Evolutionary conservation across 2,797 vertebrate genomes (phyloP).

Genomic region (Tinamus major): DNA sequence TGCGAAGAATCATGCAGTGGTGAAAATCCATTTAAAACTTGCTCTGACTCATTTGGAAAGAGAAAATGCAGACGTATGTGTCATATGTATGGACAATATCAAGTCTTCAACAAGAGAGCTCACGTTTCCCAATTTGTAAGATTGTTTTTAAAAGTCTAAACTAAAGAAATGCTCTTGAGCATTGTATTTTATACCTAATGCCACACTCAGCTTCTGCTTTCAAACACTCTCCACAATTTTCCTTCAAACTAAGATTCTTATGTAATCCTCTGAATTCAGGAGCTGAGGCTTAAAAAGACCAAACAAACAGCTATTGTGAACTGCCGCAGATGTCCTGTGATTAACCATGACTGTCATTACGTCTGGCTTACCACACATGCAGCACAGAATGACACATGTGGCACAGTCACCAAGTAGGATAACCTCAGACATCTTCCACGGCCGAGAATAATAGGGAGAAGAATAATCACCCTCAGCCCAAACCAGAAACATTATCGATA

Average conservation of each 20-base stretch:
- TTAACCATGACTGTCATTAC: not conserved
- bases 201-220: not conserved
- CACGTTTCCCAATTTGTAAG: not conserved
- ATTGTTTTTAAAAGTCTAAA: not conserved
- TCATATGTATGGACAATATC: not conserved
- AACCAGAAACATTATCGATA: not conserved
- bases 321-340: not conserved
- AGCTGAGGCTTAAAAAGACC: not conserved
- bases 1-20: not conserved
- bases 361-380: fast-evolving
- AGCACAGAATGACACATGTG: not conserved
- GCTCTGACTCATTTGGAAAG: not conserved
- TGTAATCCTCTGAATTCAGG: not conserved
- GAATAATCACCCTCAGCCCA: not conserved
- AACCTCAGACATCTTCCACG: not conserved
- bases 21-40: not conserved
- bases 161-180: not conserved
- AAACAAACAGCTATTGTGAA: constrained; percentile 12
- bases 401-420: not conserved
- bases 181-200: not conserved
- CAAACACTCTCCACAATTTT: not conserved
- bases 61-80: not conserved
- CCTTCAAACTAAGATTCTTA: not conserved
- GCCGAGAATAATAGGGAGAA: not conserved
- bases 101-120: not conserved